Evolutionary conservation across 2,113 vertebrate species (phyloP), one percentile per base, ranked within the genome.

Genomic region (Oryzias celebensis): DNA sequence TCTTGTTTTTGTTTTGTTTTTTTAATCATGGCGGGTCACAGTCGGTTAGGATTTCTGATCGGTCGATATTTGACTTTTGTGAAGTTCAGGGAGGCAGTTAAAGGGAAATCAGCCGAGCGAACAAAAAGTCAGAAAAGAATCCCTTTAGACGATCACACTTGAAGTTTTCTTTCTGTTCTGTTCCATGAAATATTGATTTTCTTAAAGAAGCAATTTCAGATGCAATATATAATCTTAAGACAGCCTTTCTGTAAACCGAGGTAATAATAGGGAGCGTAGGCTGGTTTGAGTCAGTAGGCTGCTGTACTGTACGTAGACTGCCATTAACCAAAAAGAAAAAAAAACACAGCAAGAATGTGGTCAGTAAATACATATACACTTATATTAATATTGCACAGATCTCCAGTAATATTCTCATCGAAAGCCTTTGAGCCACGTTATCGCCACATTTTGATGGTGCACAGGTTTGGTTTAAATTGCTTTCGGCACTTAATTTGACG

Each of bases 181-280:
- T 82, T 81, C 58, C 52, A 78, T 56, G 75, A 83, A 78, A 42
- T 63, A 60, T 49, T 66, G 12, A 7, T 46, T n/a, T 75, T 84
- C 67, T 77, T 79, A 65, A 68, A 73, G 45, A 87, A 81, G 81
- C 84, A 90, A 91, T 91, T 85, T 86, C 62, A 88, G 88, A 92
- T 93, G 92, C 91, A 93, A 93, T 92, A 93, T 76, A 69, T 82
- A 81, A 83, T 81, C 65, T 68, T 49, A 68, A 76, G 69, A 83
- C 59, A 85, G 85, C 75, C 82, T 83, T 82, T 71, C 55, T 55
- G 58, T 48, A 66, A 65, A 64, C 65, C n/a, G 73, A 83, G 80
- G 68, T 85, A 83, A 85, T 80, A 82, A 74, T 76, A 75, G 76
- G 73, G 41, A 80, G 77, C 5, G 62, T 54, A 2, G 75, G 71